These are phyloP conservation scores for Archivesica marissinica DNA, from an alignment of 1,140 invertebrate species.

Conservation along the genomic window DNA sequence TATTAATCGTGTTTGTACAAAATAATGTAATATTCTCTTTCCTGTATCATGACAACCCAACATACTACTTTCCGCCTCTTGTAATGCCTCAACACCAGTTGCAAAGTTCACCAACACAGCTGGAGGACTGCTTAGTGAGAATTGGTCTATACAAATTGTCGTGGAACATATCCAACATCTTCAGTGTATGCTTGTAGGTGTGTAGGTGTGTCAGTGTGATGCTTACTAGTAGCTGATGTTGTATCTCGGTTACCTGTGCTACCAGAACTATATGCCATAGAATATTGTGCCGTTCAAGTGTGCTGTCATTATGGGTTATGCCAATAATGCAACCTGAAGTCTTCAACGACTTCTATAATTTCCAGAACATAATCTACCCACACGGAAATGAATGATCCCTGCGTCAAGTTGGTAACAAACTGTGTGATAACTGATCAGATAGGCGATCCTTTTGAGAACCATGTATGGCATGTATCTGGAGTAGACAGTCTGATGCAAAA, in stretches of 20 bases:
- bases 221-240: background rate
- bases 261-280: background rate
- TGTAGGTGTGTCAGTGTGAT: background rate
- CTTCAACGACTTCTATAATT: conserved; percentile 27
- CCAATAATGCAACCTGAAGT: conserved; percentile 23
- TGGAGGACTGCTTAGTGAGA: background rate
- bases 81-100: background rate
- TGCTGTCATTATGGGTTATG: background rate
- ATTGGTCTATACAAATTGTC: conserved; percentile 30
- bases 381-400: conserved; percentile 23
- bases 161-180: conserved; percentile 10
- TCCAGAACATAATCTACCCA: conserved; percentile 40
- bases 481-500: background rate
- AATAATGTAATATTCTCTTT: background rate
- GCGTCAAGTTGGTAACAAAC: background rate
- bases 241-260: no score
- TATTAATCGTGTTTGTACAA: background rate
- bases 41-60: background rate
- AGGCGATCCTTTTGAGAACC: background rate
- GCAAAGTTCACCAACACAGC: conserved; percentile 31
- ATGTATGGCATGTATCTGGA: background rate
- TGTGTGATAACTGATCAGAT: background rate
- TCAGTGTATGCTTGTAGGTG: background rate
- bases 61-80: background rate
- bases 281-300: background rate